These are phyloP conservation scores for Nomada lathburiana DNA, from an alignment of 2,888 invertebrate genomes.

Conservation along the genomic window DNA sequence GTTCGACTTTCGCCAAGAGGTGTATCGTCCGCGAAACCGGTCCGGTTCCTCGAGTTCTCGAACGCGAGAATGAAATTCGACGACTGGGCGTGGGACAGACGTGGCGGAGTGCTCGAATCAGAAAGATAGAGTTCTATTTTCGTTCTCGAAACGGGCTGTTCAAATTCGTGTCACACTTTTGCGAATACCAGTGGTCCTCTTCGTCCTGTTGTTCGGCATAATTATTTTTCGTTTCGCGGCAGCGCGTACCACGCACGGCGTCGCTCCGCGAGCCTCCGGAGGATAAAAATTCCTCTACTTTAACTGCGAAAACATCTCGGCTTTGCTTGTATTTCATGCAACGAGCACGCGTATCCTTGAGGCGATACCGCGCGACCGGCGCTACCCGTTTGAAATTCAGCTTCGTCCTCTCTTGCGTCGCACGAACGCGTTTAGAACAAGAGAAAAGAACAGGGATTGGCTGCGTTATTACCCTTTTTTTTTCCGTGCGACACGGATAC, in stretches of 20 bases:
- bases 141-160: conserved; percentile 5
- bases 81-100: not conserved
- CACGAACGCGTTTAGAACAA: conserved; percentile 69
- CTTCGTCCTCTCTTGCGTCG: conserved; percentile 69
- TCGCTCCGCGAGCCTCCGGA: no score
- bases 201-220: no score
- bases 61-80: not conserved
- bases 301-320: not conserved
- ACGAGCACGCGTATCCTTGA: conserved; percentile 14
- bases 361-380: conserved; percentile 6
- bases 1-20: conserved; percentile 32
- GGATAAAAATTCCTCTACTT: not conserved
- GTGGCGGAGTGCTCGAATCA: conserved; percentile 23
- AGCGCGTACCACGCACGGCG: no score
- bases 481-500: conserved; percentile 59
- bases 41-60: conserved; percentile 31
- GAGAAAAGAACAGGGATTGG: conserved; percentile 16
- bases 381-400: conserved; percentile 78
- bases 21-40: conserved; percentile 33
- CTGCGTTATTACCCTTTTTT: conserved; percentile 66
- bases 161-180: not conserved
- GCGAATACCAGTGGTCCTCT: no score
- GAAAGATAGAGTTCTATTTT: conserved; percentile 46
- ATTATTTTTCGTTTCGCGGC: no score
- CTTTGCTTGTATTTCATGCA: not conserved